Conservation (phyloP, 2,113 vertebrate genomes). For the Hyperopisus bebe region DNA sequence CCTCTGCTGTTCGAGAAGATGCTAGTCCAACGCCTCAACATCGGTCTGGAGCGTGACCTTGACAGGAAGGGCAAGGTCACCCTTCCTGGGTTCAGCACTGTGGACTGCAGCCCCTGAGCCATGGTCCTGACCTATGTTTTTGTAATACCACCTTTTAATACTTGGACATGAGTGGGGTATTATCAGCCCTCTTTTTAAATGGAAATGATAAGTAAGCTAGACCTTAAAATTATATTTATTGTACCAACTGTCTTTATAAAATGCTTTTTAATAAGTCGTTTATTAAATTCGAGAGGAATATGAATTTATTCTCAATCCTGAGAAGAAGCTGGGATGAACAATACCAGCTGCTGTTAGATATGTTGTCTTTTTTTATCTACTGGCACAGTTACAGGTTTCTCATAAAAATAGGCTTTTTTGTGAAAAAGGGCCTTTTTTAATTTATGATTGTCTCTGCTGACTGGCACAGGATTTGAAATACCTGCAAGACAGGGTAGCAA, state of each 20-base stretch:
- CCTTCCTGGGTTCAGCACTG: slow-evolving; percentile 66
- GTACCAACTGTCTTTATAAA: neutral
- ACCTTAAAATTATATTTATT: neutral
- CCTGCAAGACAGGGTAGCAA: neutral
- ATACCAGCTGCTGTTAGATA: neutral
- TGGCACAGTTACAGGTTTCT: neutral
- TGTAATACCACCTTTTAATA: neutral
- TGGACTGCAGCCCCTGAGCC: slow-evolving; percentile 48
- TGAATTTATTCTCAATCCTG: neutral
- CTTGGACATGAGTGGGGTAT: neutral
- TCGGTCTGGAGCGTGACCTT: slow-evolving; percentile 58
- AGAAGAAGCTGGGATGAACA: neutral
- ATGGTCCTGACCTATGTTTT: neutral
- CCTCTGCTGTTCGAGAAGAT: slow-evolving; percentile 77
- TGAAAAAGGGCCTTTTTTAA: neutral
- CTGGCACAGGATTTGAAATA: neutral
- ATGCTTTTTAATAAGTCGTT: neutral
- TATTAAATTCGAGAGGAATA: neutral
- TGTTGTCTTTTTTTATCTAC: neutral
- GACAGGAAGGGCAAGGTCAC: slow-evolving; percentile 69
- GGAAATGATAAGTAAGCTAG: neutral
- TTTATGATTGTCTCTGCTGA: neutral
- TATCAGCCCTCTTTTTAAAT: neutral
- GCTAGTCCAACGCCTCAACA: slow-evolving; percentile 70
- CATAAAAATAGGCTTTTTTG: neutral